Conservation (phyloP, 2,888 invertebrate species). For the Himalopsyche anomala region DNA sequence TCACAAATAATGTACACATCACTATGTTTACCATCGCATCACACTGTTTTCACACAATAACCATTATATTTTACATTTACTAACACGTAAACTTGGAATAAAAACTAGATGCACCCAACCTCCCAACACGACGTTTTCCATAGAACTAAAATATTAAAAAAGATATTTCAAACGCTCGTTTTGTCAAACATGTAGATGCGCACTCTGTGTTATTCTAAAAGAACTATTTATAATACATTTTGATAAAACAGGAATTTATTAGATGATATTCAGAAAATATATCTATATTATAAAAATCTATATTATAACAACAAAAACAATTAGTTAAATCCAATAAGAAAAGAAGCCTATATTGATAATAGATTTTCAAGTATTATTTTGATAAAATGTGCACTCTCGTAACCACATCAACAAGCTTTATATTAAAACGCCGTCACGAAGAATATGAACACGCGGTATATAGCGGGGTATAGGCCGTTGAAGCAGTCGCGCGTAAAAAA, state of each 20-base stretch:
- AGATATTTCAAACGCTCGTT: not conserved
- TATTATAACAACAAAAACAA: too few relatives aligned
- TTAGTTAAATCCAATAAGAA: too few relatives aligned
- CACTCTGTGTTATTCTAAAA: not conserved
- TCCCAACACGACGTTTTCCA: slow-evolving; percentile 46
- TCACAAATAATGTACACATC: slow-evolving; percentile 25
- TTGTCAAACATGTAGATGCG: not conserved
- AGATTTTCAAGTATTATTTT: too few relatives aligned
- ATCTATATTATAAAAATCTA: too few relatives aligned
- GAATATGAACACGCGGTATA: too few relatives aligned
- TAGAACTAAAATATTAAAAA: slow-evolving; percentile 48
- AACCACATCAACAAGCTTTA: too few relatives aligned
- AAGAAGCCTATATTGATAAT: too few relatives aligned
- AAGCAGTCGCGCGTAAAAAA: too few relatives aligned
- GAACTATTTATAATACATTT: not conserved
- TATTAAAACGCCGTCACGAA: too few relatives aligned
- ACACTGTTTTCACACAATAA: slow-evolving; percentile 38
- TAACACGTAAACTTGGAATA: slow-evolving; percentile 49
- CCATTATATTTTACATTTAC: slow-evolving; percentile 48
- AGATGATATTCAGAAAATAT: not conserved
- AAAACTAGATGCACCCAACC: slow-evolving; percentile 33
- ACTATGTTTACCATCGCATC: slow-evolving; percentile 20
- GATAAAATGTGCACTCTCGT: too few relatives aligned
- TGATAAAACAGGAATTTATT: slow-evolving; percentile 1
- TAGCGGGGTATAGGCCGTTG: too few relatives aligned